Base-by-base conservation (phyloP, 2,113 vertebrate genomes). In the Oophaga pumilio region DNA sequence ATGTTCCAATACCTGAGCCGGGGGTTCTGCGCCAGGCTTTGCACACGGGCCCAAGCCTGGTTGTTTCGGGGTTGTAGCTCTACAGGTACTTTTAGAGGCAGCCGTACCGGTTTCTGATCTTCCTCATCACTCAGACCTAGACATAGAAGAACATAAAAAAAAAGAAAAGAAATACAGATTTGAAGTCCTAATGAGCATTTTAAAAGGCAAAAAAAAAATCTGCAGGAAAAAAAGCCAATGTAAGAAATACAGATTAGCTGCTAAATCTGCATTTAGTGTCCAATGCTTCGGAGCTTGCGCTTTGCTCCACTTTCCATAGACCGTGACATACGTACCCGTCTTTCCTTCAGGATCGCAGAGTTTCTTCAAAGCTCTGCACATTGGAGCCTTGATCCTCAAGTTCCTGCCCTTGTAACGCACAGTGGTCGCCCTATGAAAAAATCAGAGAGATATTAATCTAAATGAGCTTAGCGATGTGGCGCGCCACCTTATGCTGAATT, bases 381-480 rank as follows among this genome's bases (percentile, higher is more conserved):
- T 99, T 0, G 98, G 98, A 0, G 97, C 97, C 94, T 99, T 99
- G 91, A 99, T 99, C 26, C 97, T 94, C 77, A 99, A 92, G 92
- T 99, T 99, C 91, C 98, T 96, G 88, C 98, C 98, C 93, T 99
- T 99, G 90, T 97, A 98, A 33, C 98, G 97, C 18, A 99, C 97
- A 0, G 98, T 99, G 2, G 98, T 99, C 85, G 97, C 97, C 91
- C 98, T 99, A 91, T 22, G 76, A 20, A 89, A 0, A 71, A 33
- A 60, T 43, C 17, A 74, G 8, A 2, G 22, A 74, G 11, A 50
- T 74, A 74, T 18, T 20, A 49, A 74, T 18, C 14, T 43, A 17
- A 73, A 50, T 9, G 4, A 50, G 43, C 71, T 50, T 74, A 50
- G 71, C 11, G 18, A 3, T 64, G 53, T 28, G 26, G 1, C 68